Percentiles rank a stretch among this genome's conserved stretches.
Evolutionary conservation across 35 echinoderm and acorn worm species (phyloP).

Genomic region (Heliocidaris erythrogramma): DNA sequence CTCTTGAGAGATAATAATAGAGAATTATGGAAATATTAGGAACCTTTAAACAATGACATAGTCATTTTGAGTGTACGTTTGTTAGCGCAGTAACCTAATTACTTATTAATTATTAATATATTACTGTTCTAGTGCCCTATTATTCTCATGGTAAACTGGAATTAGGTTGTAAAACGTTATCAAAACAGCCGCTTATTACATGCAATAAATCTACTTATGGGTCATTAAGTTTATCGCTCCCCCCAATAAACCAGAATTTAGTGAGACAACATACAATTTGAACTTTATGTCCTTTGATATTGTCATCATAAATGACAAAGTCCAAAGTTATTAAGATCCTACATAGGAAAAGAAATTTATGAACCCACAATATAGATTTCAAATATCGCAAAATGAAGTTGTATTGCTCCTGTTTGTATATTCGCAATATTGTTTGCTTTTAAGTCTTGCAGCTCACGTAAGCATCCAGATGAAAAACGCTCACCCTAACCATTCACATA

Average conservation of each 20-base stretch:
- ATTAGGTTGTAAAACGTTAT: neutral
- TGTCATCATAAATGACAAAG: neutral
- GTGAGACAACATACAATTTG: neutral
- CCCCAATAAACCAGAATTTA: neutral
- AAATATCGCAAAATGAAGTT: neutral
- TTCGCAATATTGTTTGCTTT: neutral
- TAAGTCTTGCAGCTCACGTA: neutral
- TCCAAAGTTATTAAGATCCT: neutral
- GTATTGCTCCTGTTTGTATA: neutral
- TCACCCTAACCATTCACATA: neutral
- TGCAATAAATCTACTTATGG: neutral
- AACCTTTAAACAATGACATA: too few relatives aligned
- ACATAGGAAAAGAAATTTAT: neutral
- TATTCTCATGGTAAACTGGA: neutral
- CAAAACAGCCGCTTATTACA: neutral
- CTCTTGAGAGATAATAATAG: too few relatives aligned
- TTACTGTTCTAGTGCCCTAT: neutral
- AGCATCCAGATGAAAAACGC: neutral
- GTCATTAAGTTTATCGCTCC: neutral
- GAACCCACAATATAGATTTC: neutral
- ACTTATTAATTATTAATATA: neutral
- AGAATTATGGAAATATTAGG: too few relatives aligned
- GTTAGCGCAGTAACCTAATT: neutral
- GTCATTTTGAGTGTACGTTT: neutral
- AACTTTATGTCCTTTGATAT: neutral